Conservation (phyloP, 2,888 invertebrate genomes). For the Drosophila multiciliata region DNA sequence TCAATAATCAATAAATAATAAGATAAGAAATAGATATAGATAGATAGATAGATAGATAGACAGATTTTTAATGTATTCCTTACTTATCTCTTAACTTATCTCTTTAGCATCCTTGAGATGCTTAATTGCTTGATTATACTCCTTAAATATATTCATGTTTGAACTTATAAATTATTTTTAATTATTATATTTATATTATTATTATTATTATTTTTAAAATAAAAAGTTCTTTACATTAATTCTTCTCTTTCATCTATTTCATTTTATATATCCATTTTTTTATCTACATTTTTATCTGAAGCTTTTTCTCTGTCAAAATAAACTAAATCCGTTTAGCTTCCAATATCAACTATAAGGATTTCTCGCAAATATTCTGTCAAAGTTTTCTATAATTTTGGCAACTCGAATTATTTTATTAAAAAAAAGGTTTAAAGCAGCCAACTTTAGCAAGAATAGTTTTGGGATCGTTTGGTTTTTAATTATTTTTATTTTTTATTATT, state of each 20-base stretch:
- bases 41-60: not conserved
- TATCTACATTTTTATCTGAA: not conserved
- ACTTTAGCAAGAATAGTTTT: conserved; percentile 21
- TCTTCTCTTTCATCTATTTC: too few relatives aligned
- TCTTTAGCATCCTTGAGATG: not conserved
- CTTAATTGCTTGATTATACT: too few relatives aligned
- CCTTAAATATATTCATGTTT: not conserved
- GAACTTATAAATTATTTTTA: not conserved
- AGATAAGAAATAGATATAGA: not conserved
- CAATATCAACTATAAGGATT: not conserved
- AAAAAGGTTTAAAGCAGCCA: not conserved
- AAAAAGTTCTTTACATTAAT: not conserved
- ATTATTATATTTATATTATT: too few relatives aligned
- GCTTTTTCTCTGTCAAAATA: not conserved
- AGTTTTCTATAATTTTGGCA: conserved; percentile 7
- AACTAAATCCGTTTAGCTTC: not conserved
- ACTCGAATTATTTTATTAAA: not conserved
- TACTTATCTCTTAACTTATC: too few relatives aligned
- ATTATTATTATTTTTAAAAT: not conserved
- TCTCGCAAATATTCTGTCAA: not conserved
- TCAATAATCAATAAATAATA: not conserved
- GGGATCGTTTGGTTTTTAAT: not conserved
- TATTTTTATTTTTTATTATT: not conserved
- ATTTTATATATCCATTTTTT: not conserved
- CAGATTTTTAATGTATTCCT: not conserved